Evolutionary conservation across 1,140 invertebrate genomes (phyloP), one percentile per base, ranked within the genome.

Genomic region (Drosophila guanche): DNA sequence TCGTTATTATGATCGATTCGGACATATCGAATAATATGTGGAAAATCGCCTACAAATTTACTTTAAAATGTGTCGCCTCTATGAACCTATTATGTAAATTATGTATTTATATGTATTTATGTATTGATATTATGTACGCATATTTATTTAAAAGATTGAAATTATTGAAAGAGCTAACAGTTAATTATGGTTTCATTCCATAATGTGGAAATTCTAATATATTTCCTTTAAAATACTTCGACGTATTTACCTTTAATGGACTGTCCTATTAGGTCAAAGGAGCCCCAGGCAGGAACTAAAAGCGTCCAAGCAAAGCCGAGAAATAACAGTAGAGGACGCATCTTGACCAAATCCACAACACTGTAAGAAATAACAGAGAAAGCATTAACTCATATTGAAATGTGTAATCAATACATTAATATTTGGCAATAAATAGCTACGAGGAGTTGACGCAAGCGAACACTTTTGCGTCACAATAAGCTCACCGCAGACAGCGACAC

Each of bases 401-500:
- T 42, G 29, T 29, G 66, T 25, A 48, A 69, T 48, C 37, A 56
- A 69, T 69, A 23, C 23, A 42, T 66, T 54, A 46, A 70, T 68
- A 25, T 37, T 37, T 47, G 56, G 20, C 57, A 43, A 33, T 20
- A 37, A 43, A 55, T 55, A 45, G 55, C 50, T 57, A 55, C 48
- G 54, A 57, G 58, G 29, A 54, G 12, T 29, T 48, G 48, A 58
- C 53, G 27, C 54, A 46, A 51, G 25, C 33, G 42, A 37, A 58
- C 56, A 59, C 58, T 62, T 65, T 27, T 75, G 51, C 53, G 65
- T 50, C 41, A 37, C 47, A 71, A 55, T 72, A 52, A 71, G 54
- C 63, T 59, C 78, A 84, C 79, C 70, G 57, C 78, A 81, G 65
- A 65, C 69, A 78, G 74, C 75, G 65, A 65, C 69, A 83, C 74